Evolutionary conservation across 1,140 invertebrate genomes (phyloP).

Genomic region (Aphelenchoides avenae): DNA sequence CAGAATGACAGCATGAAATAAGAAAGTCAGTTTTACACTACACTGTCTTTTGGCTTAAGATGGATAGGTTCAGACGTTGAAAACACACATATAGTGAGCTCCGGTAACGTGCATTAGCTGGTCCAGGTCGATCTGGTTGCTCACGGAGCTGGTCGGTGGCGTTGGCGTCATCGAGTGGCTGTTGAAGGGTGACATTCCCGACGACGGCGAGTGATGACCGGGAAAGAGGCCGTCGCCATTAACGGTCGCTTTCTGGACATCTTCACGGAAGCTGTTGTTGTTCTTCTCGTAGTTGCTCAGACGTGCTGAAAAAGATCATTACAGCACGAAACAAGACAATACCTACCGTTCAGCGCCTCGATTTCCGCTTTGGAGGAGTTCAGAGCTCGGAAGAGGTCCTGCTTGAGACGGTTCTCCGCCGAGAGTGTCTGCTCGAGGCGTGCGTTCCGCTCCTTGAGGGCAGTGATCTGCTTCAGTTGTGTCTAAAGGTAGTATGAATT

Average conservation of each 20-base stretch:
- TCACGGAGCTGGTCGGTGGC: background rate
- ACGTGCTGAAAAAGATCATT: no score
- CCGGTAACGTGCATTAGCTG: slow-evolving; percentile 11
- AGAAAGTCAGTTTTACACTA: no score
- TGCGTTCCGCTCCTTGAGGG: slow-evolving; percentile 29
- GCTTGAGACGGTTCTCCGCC: slow-evolving; percentile 40
- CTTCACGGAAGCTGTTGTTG: no score
- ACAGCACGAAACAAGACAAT: slow-evolving; percentile 14
- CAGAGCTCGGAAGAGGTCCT: slow-evolving; percentile 40
- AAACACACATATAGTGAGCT: slow-evolving; percentile 17
- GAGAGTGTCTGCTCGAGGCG: slow-evolving; percentile 42
- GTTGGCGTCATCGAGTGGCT: slow-evolving; percentile 4
- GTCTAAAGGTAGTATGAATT: slow-evolving; percentile 16
- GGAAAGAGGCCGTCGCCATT: background rate
- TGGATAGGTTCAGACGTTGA: no score
- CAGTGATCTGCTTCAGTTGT: slow-evolving; percentile 20
- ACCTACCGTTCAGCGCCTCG: slow-evolving; percentile 32
- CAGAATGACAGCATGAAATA: no score
- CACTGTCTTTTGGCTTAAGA: no score
- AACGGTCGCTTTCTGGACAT: slow-evolving; percentile 8
- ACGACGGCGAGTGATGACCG: slow-evolving; percentile 6
- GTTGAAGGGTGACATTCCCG: background rate
- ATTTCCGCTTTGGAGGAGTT: slow-evolving; percentile 45
- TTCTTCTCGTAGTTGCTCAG: slow-evolving; percentile 1
- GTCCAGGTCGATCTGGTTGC: slow-evolving; percentile 1